These are phyloP conservation scores for Danio albolineatus DNA, from an alignment of 2,797 vertebrate species.

Conservation along the genomic window DNA sequence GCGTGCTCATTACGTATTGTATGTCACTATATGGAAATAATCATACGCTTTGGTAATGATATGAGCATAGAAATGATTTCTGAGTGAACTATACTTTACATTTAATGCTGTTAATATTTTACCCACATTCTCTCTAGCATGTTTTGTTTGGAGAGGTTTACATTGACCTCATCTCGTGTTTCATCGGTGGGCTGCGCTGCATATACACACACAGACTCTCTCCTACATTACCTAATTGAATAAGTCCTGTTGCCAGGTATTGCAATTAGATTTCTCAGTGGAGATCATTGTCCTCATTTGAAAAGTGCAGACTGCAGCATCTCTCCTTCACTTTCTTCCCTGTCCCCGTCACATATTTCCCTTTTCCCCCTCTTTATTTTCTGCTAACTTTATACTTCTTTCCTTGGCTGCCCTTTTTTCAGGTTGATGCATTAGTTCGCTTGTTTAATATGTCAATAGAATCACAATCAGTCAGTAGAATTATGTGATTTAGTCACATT, in stretches of 20 bases:
- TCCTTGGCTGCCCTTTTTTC: conserved; percentile 31
- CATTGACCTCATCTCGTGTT: conserved; percentile 4
- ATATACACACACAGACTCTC: not conserved
- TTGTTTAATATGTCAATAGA: conserved; percentile 52
- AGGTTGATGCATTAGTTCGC: conserved; percentile 64
- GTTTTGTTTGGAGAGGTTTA: conserved; percentile 20
- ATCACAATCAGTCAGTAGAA: no score
- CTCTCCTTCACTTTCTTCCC: conserved; percentile 6
- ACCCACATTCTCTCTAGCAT: not conserved
- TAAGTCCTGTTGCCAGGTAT: conserved; percentile 22
- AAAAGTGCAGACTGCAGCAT: conserved; percentile 58
- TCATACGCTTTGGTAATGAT: not conserved
- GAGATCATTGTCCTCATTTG: conserved; percentile 50
- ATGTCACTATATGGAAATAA: not conserved
- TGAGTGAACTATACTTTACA: not conserved
- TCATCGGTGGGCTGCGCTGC: not conserved
- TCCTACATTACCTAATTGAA: conserved; percentile 41
- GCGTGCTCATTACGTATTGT: not conserved
- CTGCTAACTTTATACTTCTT: not conserved
- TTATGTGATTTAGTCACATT: not conserved
- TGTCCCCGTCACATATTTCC: not conserved
- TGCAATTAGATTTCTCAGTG: conserved; percentile 50
- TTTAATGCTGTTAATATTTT: not conserved
- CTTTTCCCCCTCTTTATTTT: not conserved
- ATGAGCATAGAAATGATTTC: not conserved